These are phyloP conservation scores for Elephas maximus DNA, from an alignment of 2,113 vertebrate species.

Conservation along the genomic window DNA sequence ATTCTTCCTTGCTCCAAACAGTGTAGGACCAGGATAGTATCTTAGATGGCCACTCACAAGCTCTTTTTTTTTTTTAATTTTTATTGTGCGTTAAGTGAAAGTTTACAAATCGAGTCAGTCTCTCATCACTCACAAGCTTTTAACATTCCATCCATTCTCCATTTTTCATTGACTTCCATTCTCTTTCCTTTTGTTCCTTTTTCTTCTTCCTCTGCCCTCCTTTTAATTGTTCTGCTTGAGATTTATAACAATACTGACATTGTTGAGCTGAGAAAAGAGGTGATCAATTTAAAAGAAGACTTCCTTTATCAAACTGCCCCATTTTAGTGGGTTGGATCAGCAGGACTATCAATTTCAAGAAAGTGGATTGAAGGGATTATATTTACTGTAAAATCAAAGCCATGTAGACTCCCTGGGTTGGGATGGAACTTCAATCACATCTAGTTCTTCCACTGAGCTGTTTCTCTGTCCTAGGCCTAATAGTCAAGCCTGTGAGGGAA, in stretches of 20 bases:
- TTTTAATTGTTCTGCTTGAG: background rate
- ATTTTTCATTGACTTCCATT: background rate
- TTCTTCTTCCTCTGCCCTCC: background rate
- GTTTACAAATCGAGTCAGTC: no score
- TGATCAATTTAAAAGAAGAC: background rate
- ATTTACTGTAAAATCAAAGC: conserved; percentile 19
- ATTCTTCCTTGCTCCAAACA: no score
- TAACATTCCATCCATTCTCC: no score
- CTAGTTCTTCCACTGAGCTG: background rate
- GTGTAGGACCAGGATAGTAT: no score
- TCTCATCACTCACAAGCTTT: no score
- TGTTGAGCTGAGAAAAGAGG: background rate
- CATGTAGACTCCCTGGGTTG: background rate
- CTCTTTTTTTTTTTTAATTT: no score
- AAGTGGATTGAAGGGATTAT: background rate
- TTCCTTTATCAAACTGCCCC: background rate
- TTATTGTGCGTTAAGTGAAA: no score
- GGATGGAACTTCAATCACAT: background rate
- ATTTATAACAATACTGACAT: background rate
- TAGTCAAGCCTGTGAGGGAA: background rate
- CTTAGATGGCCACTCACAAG: no score
- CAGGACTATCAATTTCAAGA: background rate
- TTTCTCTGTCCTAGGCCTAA: background rate
- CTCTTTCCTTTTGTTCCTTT: background rate
- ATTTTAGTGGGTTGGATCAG: background rate